Evolutionary conservation across 2,797 vertebrate genomes (phyloP).

Genomic region (Threskiornis aethiopicus): DNA sequence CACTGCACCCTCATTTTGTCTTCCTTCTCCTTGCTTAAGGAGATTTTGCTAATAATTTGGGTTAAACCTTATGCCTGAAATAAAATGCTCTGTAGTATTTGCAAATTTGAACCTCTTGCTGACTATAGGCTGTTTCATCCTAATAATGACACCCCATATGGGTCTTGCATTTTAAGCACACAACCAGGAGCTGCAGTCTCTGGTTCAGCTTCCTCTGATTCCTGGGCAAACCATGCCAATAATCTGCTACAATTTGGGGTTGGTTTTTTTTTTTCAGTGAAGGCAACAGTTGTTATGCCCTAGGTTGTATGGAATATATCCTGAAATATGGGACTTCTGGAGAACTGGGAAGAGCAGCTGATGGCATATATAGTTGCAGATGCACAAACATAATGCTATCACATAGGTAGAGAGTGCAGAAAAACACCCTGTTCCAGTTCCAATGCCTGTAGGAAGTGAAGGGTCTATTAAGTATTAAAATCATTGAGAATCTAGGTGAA

Average conservation of each 20-base stretch:
- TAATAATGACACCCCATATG: neutral
- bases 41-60: neutral
- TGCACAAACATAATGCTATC: neutral
- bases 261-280: neutral
- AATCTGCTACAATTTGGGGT: neutral
- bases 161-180: neutral
- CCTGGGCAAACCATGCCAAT: neutral
- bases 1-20: neutral
- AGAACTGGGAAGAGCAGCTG: neutral
- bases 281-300: neutral
- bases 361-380: neutral
- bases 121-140: neutral
- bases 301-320: neutral
- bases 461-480: neutral
- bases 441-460: neutral
- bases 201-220: neutral
- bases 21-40: neutral
- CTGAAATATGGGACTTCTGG: neutral
- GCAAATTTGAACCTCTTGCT: neutral
- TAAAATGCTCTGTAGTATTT: neutral
- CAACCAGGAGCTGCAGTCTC: neutral
- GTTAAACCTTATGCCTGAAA: neutral
- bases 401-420: neutral
- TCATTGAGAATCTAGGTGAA: neutral
- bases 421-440: neutral